Evolutionary conservation across 2,797 vertebrate species (phyloP).

Genomic region (Pterois miles): DNA sequence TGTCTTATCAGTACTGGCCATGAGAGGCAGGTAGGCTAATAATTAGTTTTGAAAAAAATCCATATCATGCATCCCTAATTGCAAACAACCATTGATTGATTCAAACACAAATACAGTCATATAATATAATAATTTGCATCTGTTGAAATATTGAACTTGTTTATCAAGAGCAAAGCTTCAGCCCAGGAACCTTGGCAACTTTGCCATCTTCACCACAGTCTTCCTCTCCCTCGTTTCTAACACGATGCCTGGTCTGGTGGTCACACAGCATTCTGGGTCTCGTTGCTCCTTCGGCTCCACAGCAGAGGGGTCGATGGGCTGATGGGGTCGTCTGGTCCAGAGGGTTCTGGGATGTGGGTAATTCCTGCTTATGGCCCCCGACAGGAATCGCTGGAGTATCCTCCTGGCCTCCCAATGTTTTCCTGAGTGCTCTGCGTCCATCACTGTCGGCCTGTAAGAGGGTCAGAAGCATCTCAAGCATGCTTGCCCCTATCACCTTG

Average conservation of each 20-base stretch:
- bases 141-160: neutral
- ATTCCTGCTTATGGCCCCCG: constrained; percentile 43
- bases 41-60: no score
- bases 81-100: neutral
- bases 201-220: constrained; percentile 16
- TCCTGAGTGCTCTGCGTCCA: constrained; percentile 3
- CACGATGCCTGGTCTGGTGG: neutral
- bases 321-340: neutral
- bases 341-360: neutral
- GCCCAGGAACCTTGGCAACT: constrained; percentile 12
- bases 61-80: no score
- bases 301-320: neutral
- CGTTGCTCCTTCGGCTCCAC: neutral
- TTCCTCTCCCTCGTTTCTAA: constrained; percentile 20
- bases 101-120: neutral
- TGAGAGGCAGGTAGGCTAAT: no score
- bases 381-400: constrained; percentile 53
- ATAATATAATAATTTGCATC: neutral
- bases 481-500: neutral
- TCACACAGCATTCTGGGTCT: neutral
- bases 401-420: constrained; percentile 38
- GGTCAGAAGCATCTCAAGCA: no score
- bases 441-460: neutral
- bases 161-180: neutral
- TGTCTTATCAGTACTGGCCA: no score